Evolutionary conservation across 1,140 invertebrate genomes (phyloP), one percentile per base, ranked within the genome.

Genomic region (Heliconius hermathena): DNA sequence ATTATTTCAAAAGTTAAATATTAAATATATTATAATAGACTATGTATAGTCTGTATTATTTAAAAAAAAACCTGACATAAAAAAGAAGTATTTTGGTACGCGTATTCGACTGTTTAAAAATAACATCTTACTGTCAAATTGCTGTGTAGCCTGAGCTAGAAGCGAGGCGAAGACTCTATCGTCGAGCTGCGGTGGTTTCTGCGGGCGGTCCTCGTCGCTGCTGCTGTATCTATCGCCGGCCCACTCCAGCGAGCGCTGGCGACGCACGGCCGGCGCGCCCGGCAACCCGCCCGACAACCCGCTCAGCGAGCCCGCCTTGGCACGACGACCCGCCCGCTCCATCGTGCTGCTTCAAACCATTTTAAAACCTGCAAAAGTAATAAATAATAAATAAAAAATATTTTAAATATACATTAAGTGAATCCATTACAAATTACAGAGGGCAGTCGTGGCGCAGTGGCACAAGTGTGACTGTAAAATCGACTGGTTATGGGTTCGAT

Each of bases 161-260:
- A 96, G 91, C 13, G 96, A 96, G 3, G 96, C 96, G 81, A 96
- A 96, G 26, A 96, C 95, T 74, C 96, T 94, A 79, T 96, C 96
- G 54, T 96, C 96, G 73, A 96, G 95, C 66, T 95, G 93, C n/a
- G 95, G 93, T 6, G 92, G 91, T 91, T 90, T 95, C 88, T 81
- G 93, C 85, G 82, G 95, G 85, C 81, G 96, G 94, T 87, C 96
- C 77, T 96, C 96, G 80, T 96, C 96, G 80, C 95, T 95, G 88
- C 96, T 96, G 87, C 96, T 96, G 87, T 96, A 96, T 73, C 95
- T 92, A 88, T 96, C 95, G 84, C 96, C 95, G 80, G 95, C 92
- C 96, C 96, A 96, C 93, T 96, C 96, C 46, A 96, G 93, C 87
- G 96, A 96, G 81, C 96, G 95, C 90, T 96, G 96, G 79, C 96